phyloP scores from a whole-genome alignment of 2,113 vertebrate genomes.

The Dryoscopus gambensis region DNA sequence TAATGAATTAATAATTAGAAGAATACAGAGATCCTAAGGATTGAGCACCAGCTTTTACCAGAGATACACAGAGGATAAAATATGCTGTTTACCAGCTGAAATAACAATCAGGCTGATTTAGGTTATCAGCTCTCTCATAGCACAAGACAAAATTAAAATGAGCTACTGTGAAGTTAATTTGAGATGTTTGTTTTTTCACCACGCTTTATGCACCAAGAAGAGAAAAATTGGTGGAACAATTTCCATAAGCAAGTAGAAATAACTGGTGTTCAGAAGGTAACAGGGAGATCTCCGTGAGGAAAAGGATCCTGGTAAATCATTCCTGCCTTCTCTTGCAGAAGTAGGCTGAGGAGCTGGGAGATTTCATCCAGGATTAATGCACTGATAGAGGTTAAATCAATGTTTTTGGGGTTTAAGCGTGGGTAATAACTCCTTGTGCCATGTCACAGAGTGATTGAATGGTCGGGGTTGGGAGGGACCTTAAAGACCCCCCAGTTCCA shows the following conservation, averaged over 20 bases:
- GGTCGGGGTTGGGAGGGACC: background rate
- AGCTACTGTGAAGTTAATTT: background rate
- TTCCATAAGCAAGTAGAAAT: background rate
- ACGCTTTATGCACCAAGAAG: background rate
- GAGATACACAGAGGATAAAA: background rate
- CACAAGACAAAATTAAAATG: background rate
- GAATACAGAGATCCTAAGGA: background rate
- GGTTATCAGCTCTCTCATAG: background rate
- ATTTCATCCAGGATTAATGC: background rate
- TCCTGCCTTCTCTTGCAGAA: background rate
- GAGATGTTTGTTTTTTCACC: background rate
- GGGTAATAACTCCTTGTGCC: background rate
- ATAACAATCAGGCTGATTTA: conserved; percentile 5
- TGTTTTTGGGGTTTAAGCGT: background rate
- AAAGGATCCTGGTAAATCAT: background rate
- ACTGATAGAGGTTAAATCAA: background rate
- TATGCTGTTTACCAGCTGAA: background rate
- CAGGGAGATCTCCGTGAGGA: background rate
- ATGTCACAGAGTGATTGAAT: background rate
- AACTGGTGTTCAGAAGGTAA: background rate
- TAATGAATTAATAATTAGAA: conserved; percentile 33
- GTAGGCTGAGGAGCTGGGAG: background rate
- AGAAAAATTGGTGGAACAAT: background rate
- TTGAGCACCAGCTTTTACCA: background rate
- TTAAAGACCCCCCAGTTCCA: background rate